A percentile compares a stretch with the other conserved stretches of the same genome.
Conservation (phyloP, 2,113 vertebrate species). For the Girardinichthys multiradiatus region DNA sequence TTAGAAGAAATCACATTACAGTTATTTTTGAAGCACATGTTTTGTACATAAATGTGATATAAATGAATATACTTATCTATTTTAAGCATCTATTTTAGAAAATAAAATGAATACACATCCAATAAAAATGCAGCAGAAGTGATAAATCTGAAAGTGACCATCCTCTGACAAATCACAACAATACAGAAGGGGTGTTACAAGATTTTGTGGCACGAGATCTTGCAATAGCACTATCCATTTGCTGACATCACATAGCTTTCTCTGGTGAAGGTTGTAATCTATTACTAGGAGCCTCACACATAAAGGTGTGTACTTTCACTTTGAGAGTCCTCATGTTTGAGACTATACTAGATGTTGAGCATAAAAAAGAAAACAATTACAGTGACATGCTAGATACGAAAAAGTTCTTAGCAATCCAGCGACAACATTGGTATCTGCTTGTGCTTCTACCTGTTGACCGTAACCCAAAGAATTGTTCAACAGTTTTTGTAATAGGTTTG, state of each 20-base stretch:
- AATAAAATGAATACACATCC: constrained; percentile 71
- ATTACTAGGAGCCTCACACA: no score
- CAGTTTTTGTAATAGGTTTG: no score
- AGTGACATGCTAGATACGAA: no score
- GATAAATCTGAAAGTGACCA: constrained; percentile 54
- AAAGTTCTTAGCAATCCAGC: no score
- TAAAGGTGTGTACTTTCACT: no score
- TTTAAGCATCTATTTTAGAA: constrained; percentile 83
- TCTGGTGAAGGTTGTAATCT: background rate
- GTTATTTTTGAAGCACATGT: constrained; percentile 81
- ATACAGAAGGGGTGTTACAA: constrained; percentile 2
- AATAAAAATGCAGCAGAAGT: constrained; percentile 40
- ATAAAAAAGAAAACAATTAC: no score
- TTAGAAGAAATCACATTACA: constrained; percentile 60
- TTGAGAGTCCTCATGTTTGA: no score
- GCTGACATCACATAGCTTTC: background rate
- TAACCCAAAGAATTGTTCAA: no score
- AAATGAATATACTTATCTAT: constrained; percentile 80
- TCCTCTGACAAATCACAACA: constrained; percentile 60
- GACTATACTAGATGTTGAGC: no score
- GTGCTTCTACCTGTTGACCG: no score
- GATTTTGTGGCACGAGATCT: background rate
- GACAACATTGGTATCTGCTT: no score
- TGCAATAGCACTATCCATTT: background rate
- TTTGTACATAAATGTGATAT: constrained; percentile 83